phyloP scores from a whole-genome alignment of 2,113 vertebrate genomes.

The Upupa epops region DNA sequence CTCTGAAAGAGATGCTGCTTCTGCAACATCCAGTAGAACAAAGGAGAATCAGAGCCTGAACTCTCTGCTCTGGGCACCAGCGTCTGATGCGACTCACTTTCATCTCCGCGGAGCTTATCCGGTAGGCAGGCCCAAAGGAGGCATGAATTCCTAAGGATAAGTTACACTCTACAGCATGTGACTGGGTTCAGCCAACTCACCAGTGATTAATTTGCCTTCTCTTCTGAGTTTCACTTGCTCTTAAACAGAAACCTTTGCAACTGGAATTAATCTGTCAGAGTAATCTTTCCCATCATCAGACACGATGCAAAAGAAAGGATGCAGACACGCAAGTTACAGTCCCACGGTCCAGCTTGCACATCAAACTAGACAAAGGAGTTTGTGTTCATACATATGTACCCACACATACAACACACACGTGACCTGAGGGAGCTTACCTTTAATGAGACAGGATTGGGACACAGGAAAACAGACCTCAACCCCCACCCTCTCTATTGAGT shows the following conservation, averaged over 20 bases:
- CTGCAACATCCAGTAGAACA: constrained; percentile 42
- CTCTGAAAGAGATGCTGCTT: constrained; percentile 15
- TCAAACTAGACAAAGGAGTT: not conserved
- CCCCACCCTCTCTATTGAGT: not conserved
- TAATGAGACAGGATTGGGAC: not conserved
- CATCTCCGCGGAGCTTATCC: constrained; percentile 56
- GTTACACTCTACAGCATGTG: constrained; percentile 60
- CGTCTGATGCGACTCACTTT: constrained; percentile 62
- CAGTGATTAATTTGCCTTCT: constrained; percentile 55
- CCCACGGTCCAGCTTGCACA: not conserved
- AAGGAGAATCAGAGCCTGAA: constrained; percentile 23
- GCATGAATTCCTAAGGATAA: constrained; percentile 71
- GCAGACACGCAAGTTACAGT: not conserved
- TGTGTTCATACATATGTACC: not conserved
- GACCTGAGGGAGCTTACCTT: not conserved
- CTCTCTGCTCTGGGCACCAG: constrained; percentile 37
- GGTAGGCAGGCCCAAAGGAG: constrained; percentile 62
- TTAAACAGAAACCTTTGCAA: constrained; percentile 42
- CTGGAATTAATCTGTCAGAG: not conserved
- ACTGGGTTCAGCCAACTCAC: constrained; percentile 64
- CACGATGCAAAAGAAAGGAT: not conserved
- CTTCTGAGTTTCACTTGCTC: constrained; percentile 46
- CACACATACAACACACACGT: not conserved
- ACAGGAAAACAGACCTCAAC: not conserved
- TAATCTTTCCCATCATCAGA: constrained; percentile 49